Evolutionary conservation across 2,797 vertebrate species (phyloP).

Genomic region (Antennarius maculatus): DNA sequence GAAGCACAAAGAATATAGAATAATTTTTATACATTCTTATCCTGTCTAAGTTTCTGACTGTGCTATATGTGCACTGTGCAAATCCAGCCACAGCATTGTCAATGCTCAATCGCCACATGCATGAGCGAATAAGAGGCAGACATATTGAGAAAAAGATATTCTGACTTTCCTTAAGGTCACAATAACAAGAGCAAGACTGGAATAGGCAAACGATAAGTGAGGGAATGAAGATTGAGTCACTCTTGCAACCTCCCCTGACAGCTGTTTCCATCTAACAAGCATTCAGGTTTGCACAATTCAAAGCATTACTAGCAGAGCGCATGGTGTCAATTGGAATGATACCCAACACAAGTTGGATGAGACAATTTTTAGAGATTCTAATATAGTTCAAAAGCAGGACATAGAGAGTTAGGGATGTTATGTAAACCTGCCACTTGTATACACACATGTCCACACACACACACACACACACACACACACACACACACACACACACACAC

Average conservation of each 20-base stretch:
- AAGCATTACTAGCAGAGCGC: slow-evolving; percentile 60
- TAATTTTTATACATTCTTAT: slow-evolving; percentile 57
- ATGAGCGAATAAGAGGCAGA: slow-evolving; percentile 11
- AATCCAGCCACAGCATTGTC: slow-evolving; percentile 35
- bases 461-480: slow-evolving; percentile 8
- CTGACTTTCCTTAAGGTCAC: slow-evolving; percentile 70
- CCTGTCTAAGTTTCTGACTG: slow-evolving; percentile 32
- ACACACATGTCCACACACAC: slow-evolving; percentile 23
- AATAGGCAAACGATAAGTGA: slow-evolving; percentile 65
- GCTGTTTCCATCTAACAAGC: slow-evolving; percentile 78
- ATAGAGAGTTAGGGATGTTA: slow-evolving; percentile 48
- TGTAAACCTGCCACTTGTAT: slow-evolving; percentile 24
- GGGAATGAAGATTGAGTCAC: slow-evolving; percentile 59
- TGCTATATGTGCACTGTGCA: slow-evolving; percentile 44
- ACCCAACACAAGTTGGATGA: slow-evolving; percentile 68
- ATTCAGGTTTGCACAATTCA: slow-evolving; percentile 70
- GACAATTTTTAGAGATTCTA: slow-evolving; percentile 67
- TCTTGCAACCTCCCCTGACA: slow-evolving; percentile 72
- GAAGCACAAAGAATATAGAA: slow-evolving; percentile 14
- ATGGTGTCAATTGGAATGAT: slow-evolving; percentile 74
- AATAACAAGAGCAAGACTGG: slow-evolving; percentile 54
- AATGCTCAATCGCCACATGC: slow-evolving; percentile 31
- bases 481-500: slow-evolving; percentile 14
- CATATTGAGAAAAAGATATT: slow-evolving; percentile 26
- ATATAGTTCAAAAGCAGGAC: slow-evolving; percentile 64